Evolutionary conservation across 35 echinoderm and acorn worm species (phyloP), one percentile per base, ranked within the genome.

Genomic region (Holothuria glaberrima): DNA sequence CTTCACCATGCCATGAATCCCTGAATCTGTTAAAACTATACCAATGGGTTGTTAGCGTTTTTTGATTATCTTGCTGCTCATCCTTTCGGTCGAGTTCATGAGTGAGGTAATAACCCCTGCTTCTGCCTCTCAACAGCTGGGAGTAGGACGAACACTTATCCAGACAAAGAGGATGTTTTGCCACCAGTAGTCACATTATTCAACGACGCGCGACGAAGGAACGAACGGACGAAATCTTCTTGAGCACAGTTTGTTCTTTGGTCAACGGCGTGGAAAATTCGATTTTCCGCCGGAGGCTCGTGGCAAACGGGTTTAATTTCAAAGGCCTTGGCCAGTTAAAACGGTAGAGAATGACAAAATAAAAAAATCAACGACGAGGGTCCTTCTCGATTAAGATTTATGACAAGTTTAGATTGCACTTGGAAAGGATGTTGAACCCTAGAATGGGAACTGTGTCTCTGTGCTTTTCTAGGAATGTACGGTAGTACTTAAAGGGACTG

Each of bases 201-300:
- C 48, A 26, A 57, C 79, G 19, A 83, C 22, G n/a, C 9, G 56
- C 25, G 41, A 45, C 34, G 63, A 66, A 66, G 9, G n/a, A 75
- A 32, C 20, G 31, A 32, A 75, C 21, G 30, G 21, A 35, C 34
- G 31, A 22, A 31, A 16, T 22, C 21, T 20, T 26, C 27, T 13
- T 21, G 20, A 75, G 71, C 12, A 75, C 25, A 61, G 79, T 61
- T 28, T 61, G 48, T 50, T 83, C 41, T 41, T 58, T 83, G 79
- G 79, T 83, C 79, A 83, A 83, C 79, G 79, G 79, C 48, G 79
- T 83, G 79, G 79, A 83, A 83, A 83, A 83, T 83, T 83, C 79
- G 79, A 83, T 83, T 83, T 83, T 83, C 79, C 19, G 79, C 79
- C 79, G 79, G 7, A 83, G 79, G 79, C 50, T 58, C 24, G 17